phyloP scores from a whole-genome alignment of 1,140 invertebrate species.

The Paraescarpia echinospica region DNA sequence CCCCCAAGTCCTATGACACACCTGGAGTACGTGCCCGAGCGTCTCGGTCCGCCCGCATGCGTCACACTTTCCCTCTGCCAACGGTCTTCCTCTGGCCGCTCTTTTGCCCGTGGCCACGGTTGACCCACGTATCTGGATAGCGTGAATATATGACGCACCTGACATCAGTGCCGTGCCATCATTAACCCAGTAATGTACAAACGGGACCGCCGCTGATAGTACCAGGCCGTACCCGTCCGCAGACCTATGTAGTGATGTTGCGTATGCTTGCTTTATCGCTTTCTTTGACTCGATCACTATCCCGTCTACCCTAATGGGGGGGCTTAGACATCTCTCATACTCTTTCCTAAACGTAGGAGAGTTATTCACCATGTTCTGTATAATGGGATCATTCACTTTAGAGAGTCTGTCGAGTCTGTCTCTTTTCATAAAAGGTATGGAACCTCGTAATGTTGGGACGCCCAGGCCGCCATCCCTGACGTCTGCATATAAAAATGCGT shows the following conservation, averaged over 20 bases:
- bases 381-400: too few species aligned
- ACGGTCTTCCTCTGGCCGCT: neutral
- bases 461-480: too few species aligned
- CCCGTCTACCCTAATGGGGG: constrained; percentile 47
- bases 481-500: too few species aligned
- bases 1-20: neutral
- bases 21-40: neutral
- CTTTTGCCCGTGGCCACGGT: neutral
- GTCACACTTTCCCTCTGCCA: neutral
- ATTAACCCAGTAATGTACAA: neutral
- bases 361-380: too few species aligned
- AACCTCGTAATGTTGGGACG: too few species aligned
- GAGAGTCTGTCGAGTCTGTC: too few species aligned
- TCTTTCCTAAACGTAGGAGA: too few species aligned
- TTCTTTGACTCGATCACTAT: neutral
- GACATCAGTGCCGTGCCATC: neutral
- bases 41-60: neutral
- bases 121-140: neutral
- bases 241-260: neutral
- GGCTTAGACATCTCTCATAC: neutral
- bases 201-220: neutral
- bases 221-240: neutral
- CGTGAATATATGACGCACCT: neutral
- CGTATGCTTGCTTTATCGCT: too few species aligned
- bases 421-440: too few species aligned